These are phyloP conservation scores for Tolmerus cingulatus DNA, from an alignment of 2,888 invertebrate genomes.

Conservation along the genomic window DNA sequence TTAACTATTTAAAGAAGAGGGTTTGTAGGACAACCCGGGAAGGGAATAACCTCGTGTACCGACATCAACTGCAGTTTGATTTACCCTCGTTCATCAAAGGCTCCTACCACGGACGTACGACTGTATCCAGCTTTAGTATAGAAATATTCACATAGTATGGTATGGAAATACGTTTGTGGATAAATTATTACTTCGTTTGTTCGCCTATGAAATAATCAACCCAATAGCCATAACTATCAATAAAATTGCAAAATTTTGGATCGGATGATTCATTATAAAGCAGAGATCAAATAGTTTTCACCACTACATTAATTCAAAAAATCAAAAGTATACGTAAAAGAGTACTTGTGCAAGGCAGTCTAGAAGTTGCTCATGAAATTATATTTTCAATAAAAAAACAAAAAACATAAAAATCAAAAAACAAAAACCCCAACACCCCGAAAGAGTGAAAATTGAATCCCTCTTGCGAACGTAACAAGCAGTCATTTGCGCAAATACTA, in stretches of 20 bases:
- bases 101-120: too few relatives aligned
- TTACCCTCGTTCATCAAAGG: too few relatives aligned
- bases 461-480: neutral
- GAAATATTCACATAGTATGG: too few relatives aligned
- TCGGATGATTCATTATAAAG: neutral
- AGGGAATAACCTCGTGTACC: too few relatives aligned
- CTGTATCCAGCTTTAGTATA: too few relatives aligned
- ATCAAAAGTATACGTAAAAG: neutral
- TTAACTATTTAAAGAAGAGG: too few relatives aligned
- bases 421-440: neutral
- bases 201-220: too few relatives aligned
- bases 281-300: neutral
- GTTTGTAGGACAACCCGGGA: too few relatives aligned
- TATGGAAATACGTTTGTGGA: too few relatives aligned
- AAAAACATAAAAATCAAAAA: neutral
- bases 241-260: neutral
- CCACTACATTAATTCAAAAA: neutral
- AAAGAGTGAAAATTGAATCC: neutral
- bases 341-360: neutral
- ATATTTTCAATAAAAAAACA: neutral
- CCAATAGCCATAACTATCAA: neutral
- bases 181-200: neutral
- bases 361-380: neutral
- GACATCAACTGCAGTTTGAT: too few relatives aligned
- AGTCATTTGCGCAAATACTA: neutral